Evolutionary conservation across 1,140 invertebrate genomes (phyloP), one percentile per base, ranked within the genome.

Genomic region (Drosophila saltans): DNA sequence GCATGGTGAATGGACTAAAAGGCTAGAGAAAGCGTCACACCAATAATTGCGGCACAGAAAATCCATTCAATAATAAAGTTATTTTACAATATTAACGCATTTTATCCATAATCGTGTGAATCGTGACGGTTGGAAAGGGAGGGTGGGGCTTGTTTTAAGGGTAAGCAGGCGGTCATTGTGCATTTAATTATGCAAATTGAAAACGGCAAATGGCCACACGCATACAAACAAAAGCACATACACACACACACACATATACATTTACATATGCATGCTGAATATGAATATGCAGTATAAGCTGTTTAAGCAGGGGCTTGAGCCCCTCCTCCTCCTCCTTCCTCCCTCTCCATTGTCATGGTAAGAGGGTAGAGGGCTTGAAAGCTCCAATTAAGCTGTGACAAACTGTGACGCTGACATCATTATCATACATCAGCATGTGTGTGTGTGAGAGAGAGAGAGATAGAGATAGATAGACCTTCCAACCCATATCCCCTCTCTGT

Each of bases 161-260:
- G 28, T 30, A 30, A 2, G 24, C 8, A 9, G 41, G 48, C 58
- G 43, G 48, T 68, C 45, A 59, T 67, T 66, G 52, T 79, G 62
- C 76, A 77, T 82, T 82, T 77, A 82, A 82, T 84, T 84, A 82
- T 84, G 81, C 80, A 84, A 82, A 84, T 80, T 74, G 80, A 84
- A 84, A 77, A 74, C 58, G 69, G 52, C 75, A 71, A 75, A 72
- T 82, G 72, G 75, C 33, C 43, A 66, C 69, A 26, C 58, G 63
- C 59, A 66, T 39, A 66, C 33, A 36, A 36, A 36, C 33, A 36
- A 36, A 36, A 36, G 43, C 55, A 57, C 36, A 63, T 24, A 69
- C 26, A 33, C 10, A 56, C 57, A 7, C 3, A 7, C 1, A 11
- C 9, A 43, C 26, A 56, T 36, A 41, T 58, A 7, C 26, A 28